phyloP scores from a whole-genome alignment of 2,888 invertebrate species.

The Chirona hameri region DNA sequence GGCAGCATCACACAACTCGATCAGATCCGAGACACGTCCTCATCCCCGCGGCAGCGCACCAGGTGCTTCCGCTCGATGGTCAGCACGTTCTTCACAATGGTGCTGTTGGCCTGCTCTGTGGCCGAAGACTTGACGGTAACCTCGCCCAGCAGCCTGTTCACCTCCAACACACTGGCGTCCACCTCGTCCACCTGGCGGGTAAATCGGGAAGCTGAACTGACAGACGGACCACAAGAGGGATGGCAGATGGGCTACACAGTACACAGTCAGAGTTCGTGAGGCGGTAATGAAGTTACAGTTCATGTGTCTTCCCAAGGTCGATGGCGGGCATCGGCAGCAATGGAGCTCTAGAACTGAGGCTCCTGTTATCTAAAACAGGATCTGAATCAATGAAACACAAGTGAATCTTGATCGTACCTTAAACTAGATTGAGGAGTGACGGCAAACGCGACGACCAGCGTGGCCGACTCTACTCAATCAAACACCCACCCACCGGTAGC shows the following conservation, averaged over 20 bases:
- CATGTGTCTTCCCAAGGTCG: neutral
- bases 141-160: slow-evolving; percentile 63
- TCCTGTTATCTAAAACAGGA: neutral
- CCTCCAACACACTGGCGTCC: slow-evolving; percentile 62
- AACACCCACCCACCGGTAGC: no score
- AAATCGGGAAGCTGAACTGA: no score
- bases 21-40: no score
- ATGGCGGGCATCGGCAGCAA: neutral
- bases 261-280: neutral
- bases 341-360: neutral
- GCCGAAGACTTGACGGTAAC: slow-evolving; percentile 38
- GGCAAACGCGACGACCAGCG: no score
- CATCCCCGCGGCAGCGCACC: neutral
- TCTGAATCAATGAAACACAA: no score
- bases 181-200: slow-evolving; percentile 58
- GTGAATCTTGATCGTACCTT: no score
- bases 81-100: slow-evolving; percentile 28
- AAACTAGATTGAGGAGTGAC: no score
- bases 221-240: neutral
- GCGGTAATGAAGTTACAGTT: neutral
- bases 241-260: neutral
- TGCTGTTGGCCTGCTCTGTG: slow-evolving; percentile 22
- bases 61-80: slow-evolving; percentile 23
- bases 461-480: no score
- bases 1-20: no score